phyloP scores from a whole-genome alignment of 1,140 invertebrate genomes.

The Drosophila teissieri region DNA sequence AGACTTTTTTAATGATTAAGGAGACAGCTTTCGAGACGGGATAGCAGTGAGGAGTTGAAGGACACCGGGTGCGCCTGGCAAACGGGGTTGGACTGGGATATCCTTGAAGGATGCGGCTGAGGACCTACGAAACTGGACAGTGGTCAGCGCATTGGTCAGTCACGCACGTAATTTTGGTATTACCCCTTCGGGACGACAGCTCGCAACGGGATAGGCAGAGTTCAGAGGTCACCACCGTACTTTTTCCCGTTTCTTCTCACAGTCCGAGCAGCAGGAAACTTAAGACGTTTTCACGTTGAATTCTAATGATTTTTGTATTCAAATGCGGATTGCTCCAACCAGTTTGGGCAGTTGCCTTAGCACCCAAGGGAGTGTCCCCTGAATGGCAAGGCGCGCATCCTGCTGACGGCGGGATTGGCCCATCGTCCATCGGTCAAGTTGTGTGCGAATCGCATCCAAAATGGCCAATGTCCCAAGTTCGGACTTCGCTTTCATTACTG shows the following conservation, averaged over 20 bases:
- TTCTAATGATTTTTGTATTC: conserved; percentile 83
- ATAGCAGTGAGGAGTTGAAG: conserved; percentile 52
- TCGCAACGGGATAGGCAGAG: conserved; percentile 63
- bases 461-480: conserved; percentile 56
- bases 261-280: conserved; percentile 70
- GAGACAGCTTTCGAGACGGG: conserved; percentile 53
- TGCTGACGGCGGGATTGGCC: conserved; percentile 52
- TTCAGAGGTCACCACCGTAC: conserved; percentile 82
- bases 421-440: conserved; percentile 50
- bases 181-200: conserved; percentile 52
- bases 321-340: conserved; percentile 67
- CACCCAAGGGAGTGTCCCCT: conserved; percentile 59
- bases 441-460: conserved; percentile 57
- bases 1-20: conserved; percentile 83
- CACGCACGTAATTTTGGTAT: conserved; percentile 73
- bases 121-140: conserved; percentile 69
- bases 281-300: conserved; percentile 79
- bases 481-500: conserved; percentile 6
- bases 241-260: conserved; percentile 80
- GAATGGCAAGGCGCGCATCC: conserved; percentile 34
- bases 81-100: conserved; percentile 44
- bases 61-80: conserved; percentile 61
- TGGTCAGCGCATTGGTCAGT: conserved; percentile 80
- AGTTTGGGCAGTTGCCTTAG: conserved; percentile 46
- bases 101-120: conserved; percentile 61